Conservation (phyloP, 1,140 invertebrate genomes). For the Drosophila bocqueti region DNA sequence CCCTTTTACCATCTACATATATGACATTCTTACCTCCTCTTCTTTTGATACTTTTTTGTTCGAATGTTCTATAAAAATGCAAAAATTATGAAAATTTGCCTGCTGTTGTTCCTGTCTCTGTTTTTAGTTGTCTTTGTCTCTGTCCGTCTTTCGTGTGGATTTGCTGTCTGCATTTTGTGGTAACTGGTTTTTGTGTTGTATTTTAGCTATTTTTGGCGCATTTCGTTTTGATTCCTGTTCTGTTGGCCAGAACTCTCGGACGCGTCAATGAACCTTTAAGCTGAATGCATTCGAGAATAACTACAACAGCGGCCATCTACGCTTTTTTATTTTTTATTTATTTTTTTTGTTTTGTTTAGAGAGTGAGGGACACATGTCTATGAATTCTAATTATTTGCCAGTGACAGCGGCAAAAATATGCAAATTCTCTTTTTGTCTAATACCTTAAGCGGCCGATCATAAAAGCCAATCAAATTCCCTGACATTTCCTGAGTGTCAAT, state of each 20-base stretch:
- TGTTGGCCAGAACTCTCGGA: slow-evolving; percentile 30
- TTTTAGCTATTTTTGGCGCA: slow-evolving; percentile 80
- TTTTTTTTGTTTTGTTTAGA: slow-evolving; percentile 9
- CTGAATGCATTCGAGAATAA: slow-evolving; percentile 38
- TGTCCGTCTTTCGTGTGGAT: slow-evolving; percentile 29
- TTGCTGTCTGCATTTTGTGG: slow-evolving; percentile 37
- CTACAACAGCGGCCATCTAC: slow-evolving; percentile 4
- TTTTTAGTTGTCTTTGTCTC: slow-evolving; percentile 12
- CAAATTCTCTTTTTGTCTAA: slow-evolving; percentile 74
- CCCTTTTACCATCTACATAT: background rate
- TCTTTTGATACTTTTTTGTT: slow-evolving; percentile 23
- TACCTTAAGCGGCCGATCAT: slow-evolving; percentile 62
- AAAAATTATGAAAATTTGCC: slow-evolving; percentile 77
- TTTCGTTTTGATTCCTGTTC: slow-evolving; percentile 82
- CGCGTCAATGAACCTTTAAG: slow-evolving; percentile 72
- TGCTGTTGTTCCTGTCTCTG: slow-evolving; percentile 20
- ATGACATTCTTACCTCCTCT: background rate
- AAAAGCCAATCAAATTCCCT: slow-evolving; percentile 78
- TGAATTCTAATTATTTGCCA: slow-evolving; percentile 75
- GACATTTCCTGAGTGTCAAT: slow-evolving; percentile 83
- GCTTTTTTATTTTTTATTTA: no score
- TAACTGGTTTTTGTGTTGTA: slow-evolving; percentile 71
- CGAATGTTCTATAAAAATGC: slow-evolving; percentile 72
- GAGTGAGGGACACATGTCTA: slow-evolving; percentile 64
- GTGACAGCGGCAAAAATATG: slow-evolving; percentile 67